Evolutionary conservation across 2,113 vertebrate species (phyloP).

Genomic region (Garra rufa): DNA sequence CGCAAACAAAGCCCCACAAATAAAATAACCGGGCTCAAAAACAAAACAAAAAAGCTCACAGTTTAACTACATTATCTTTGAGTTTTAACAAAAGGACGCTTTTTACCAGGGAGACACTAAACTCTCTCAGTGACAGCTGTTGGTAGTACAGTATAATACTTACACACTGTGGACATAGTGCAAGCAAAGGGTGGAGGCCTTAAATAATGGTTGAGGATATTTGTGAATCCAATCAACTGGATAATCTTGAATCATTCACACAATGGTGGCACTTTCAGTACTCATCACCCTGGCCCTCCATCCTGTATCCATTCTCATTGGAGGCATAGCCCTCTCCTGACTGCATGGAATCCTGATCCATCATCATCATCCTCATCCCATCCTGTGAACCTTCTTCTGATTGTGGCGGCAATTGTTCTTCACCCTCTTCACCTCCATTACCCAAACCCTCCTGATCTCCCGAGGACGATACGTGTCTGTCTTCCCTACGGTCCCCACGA

Average conservation of each 20-base stretch:
- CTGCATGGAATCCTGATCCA: slow-evolving; percentile 81
- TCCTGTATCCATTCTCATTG: slow-evolving; percentile 88
- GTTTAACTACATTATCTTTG: slow-evolving; percentile 16
- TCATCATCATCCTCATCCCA: slow-evolving; percentile 79
- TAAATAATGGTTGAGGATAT: slow-evolving; percentile 15
- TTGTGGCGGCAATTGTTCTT: slow-evolving; percentile 52
- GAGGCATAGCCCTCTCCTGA: slow-evolving; percentile 84
- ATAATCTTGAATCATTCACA: neutral
- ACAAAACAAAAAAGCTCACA: neutral
- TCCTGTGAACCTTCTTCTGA: slow-evolving; percentile 83
- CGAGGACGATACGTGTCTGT: slow-evolving; percentile 67
- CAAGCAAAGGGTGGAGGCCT: slow-evolving; percentile 20
- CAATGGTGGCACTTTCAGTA: slow-evolving; percentile 63
- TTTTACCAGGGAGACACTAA: slow-evolving; percentile 14
- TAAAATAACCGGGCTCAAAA: neutral
- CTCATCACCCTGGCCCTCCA: slow-evolving; percentile 83
- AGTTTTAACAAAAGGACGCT: slow-evolving; percentile 25
- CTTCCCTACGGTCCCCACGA: slow-evolving; percentile 76
- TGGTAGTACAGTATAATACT: slow-evolving; percentile 38
- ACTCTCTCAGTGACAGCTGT: neutral
- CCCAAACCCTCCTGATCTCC: slow-evolving; percentile 74
- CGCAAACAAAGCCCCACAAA: neutral
- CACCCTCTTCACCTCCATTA: slow-evolving; percentile 71
- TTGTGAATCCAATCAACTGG: neutral
- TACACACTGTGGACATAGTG: slow-evolving; percentile 25